These are phyloP conservation scores for Eupsittula cactorum DNA, from an alignment of 2,113 vertebrate genomes.

Conservation along the genomic window DNA sequence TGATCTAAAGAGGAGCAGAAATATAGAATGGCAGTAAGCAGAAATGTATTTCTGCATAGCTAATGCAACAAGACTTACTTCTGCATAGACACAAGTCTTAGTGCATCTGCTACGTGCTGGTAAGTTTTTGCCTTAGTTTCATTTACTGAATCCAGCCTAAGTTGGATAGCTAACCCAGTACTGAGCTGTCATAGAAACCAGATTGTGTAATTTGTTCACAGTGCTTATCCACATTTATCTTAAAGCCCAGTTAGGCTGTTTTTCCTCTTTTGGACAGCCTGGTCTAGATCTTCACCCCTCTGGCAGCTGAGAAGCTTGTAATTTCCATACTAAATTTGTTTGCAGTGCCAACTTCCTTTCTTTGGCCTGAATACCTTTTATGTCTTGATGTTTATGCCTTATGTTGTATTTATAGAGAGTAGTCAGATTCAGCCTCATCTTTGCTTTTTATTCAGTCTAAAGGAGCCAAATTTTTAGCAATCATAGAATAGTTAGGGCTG, in stretches of 20 bases:
- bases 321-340: not conserved
- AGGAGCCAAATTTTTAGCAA: not conserved
- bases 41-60: not conserved
- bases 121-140: constrained; percentile 11
- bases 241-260: constrained; percentile 18
- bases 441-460: not conserved
- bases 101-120: not conserved
- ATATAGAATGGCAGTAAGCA: not conserved
- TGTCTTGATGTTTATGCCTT: not conserved
- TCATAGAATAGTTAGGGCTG: not conserved
- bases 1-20: not conserved
- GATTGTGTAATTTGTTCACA: constrained; percentile 32
- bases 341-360: not conserved
- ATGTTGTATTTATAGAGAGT: not conserved
- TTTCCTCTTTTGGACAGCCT: not conserved
- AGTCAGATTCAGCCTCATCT: not conserved
- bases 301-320: not conserved
- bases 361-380: not conserved
- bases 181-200: constrained; percentile 62
- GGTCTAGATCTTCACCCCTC: not conserved
- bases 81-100: not conserved
- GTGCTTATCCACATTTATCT: constrained; percentile 31
- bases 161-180: not conserved
- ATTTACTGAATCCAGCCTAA: not conserved
- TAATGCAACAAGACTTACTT: not conserved